phyloP scores from a whole-genome alignment of 1,140 invertebrate genomes.

The Euschistus heros region DNA sequence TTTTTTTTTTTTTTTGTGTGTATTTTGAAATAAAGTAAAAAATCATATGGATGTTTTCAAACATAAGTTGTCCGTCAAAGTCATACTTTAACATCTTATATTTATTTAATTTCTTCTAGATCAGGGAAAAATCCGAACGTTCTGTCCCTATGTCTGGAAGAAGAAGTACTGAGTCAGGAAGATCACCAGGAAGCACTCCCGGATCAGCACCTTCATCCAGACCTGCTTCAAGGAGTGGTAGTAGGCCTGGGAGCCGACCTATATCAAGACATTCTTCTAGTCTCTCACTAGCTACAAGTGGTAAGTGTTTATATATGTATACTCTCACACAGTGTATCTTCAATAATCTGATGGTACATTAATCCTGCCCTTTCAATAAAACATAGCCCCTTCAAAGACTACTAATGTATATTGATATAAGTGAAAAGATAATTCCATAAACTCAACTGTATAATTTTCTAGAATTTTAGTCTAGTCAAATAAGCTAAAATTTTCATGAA shows the following conservation, averaged over 20 bases:
- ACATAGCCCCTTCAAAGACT: background rate
- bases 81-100: background rate
- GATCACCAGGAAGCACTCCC: slow-evolving; percentile 28
- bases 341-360: too few relatives aligned
- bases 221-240: slow-evolving; percentile 66
- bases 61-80: background rate
- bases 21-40: background rate
- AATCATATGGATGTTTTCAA: background rate
- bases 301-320: slow-evolving; percentile 39
- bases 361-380: too few relatives aligned
- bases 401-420: too few relatives aligned
- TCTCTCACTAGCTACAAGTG: slow-evolving; percentile 77
- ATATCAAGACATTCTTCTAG: slow-evolving; percentile 88
- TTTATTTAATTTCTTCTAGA: background rate
- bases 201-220: slow-evolving; percentile 48
- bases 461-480: too few relatives aligned
- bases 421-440: too few relatives aligned
- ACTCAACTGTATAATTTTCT: too few relatives aligned
- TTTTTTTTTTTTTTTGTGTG: background rate
- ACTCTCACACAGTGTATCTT: too few relatives aligned
- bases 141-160: slow-evolving; percentile 6
- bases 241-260: slow-evolving; percentile 73
- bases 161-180: background rate
- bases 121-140: background rate
- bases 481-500: too few relatives aligned